phyloP scores from a whole-genome alignment of 2,797 vertebrate species.

The Rhynchotus rufescens region DNA sequence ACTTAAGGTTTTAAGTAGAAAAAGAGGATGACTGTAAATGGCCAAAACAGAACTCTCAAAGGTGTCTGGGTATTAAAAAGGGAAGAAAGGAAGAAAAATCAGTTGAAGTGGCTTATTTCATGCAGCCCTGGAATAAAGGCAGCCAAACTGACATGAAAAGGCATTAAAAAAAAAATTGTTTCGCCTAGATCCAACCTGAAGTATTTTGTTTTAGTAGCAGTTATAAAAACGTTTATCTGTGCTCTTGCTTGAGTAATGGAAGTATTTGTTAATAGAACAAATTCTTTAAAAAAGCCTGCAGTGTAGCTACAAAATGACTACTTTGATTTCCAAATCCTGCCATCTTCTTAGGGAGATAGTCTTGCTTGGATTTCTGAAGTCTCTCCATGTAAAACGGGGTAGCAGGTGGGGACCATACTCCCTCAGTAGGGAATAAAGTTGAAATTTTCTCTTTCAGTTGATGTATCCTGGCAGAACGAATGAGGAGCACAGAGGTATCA shows the following conservation, averaged over 20 bases:
- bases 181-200: not conserved
- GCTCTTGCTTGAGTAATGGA: too few species aligned
- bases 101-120: not conserved
- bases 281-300: too few species aligned
- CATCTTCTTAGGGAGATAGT: not conserved
- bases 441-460: not conserved
- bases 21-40: not conserved
- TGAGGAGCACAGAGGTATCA: not conserved
- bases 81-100: not conserved
- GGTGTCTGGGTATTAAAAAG: not conserved
- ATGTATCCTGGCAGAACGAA: not conserved
- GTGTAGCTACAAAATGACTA: not conserved
- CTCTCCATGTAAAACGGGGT: not conserved
- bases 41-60: not conserved
- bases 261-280: too few species aligned
- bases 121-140: not conserved
- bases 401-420: accelerated
- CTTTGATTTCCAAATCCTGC: not conserved
- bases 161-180: not conserved
- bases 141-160: not conserved
- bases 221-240: too few species aligned
- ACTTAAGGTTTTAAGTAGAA: not conserved
- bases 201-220: not conserved
- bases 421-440: not conserved
- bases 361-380: not conserved